A percentile compares a stretch with the other conserved stretches of the same genome.
Evolutionary conservation across 2,113 vertebrate genomes (phyloP).

Genomic region (Solea senegalensis): DNA sequence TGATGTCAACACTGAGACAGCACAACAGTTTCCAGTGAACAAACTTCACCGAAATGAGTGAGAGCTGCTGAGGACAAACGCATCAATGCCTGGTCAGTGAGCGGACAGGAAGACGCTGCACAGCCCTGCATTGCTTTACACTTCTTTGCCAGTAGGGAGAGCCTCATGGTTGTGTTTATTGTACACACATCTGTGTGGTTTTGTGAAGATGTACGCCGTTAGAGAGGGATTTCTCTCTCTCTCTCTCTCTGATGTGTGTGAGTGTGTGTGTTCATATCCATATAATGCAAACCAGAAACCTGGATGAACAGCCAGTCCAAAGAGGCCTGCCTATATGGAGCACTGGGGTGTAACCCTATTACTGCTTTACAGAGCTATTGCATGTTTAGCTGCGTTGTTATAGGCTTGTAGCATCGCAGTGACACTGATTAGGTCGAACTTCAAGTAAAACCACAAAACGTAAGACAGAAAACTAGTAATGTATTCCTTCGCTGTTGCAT

Average conservation of each 20-base stretch:
- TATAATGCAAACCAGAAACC: slow-evolving; percentile 26
- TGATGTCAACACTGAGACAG: slow-evolving; percentile 56
- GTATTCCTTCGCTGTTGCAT: no score
- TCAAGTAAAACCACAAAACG: slow-evolving; percentile 37
- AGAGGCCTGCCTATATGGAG: slow-evolving; percentile 48
- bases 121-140: slow-evolving; percentile 52
- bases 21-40: slow-evolving; percentile 33
- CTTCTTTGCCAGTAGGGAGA: slow-evolving; percentile 64
- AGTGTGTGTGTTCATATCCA: background rate
- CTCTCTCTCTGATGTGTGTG: background rate
- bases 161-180: slow-evolving; percentile 32
- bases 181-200: background rate
- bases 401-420: slow-evolving; percentile 61
- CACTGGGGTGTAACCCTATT: slow-evolving; percentile 71
- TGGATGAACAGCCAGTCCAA: slow-evolving; percentile 14
- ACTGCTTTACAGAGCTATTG: slow-evolving; percentile 71
- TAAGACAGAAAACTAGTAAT: background rate
- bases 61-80: slow-evolving; percentile 22
- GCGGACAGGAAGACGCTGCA: slow-evolving; percentile 30
- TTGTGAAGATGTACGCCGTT: background rate
- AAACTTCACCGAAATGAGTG: slow-evolving; percentile 23
- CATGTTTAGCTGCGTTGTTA: slow-evolving; percentile 61
- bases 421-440: slow-evolving; percentile 65
- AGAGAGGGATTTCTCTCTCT: background rate
- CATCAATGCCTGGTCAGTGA: slow-evolving; percentile 16